phyloP scores from a whole-genome alignment of 2,113 vertebrate genomes.

The Penelope pileata region DNA sequence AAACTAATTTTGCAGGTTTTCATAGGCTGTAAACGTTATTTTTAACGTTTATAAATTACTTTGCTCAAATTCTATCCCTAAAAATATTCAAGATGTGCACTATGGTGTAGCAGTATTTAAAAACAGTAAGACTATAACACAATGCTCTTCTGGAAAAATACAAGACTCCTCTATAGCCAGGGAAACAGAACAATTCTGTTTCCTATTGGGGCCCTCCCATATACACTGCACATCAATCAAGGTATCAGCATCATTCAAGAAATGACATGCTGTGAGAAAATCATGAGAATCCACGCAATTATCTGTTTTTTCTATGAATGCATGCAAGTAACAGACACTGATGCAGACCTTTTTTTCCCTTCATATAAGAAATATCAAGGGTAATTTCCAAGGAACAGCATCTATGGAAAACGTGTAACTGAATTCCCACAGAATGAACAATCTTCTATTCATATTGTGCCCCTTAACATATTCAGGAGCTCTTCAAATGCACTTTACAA shows the following conservation, averaged over 20 bases:
- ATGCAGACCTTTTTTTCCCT: background rate
- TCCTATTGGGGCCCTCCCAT: background rate
- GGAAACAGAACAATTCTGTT: background rate
- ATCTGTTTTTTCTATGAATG: background rate
- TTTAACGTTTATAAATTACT: background rate
- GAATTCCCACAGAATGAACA: constrained; percentile 11
- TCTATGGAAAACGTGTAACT: background rate
- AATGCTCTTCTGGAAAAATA: background rate
- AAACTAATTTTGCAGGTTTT: background rate
- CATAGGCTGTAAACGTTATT: background rate
- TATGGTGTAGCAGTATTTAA: background rate
- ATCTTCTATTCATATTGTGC: background rate
- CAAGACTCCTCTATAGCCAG: background rate
- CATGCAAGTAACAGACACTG: background rate
- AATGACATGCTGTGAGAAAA: background rate
- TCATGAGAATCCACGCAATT: background rate
- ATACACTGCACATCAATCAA: background rate
- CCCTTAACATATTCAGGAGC: fast-evolving
- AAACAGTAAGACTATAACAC: background rate
- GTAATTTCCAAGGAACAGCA: constrained; percentile 14
- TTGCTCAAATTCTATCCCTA: background rate
- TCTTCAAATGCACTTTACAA: background rate
- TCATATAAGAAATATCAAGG: background rate
- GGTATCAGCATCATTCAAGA: background rate
- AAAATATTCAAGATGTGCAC: background rate